These are phyloP conservation scores for Chanos chanos DNA, from an alignment of 2,797 vertebrate species.

Conservation along the genomic window DNA sequence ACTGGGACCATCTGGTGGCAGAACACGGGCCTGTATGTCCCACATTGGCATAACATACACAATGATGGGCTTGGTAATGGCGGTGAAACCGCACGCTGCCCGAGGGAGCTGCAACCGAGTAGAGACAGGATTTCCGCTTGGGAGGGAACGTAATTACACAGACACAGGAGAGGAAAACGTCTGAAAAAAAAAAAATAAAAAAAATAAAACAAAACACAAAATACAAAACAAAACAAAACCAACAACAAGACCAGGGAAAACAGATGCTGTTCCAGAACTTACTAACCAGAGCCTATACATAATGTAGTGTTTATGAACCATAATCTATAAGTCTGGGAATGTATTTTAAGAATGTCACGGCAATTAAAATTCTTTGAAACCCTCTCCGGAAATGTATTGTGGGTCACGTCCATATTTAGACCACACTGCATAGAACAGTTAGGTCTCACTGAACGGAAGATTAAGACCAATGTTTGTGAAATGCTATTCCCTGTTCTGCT, in stretches of 20 bases:
- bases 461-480: too few species aligned
- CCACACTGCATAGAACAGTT: neutral
- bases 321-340: slow-evolving; percentile 4
- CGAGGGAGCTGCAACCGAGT: slow-evolving; percentile 12
- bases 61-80: neutral
- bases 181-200: too few species aligned
- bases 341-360: neutral
- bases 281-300: neutral
- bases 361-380: slow-evolving; percentile 1
- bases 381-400: neutral
- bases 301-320: neutral
- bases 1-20: neutral
- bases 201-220: too few species aligned
- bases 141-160: slow-evolving; percentile 14
- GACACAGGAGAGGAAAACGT: neutral
- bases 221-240: too few species aligned
- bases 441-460: neutral
- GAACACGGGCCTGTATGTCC: neutral
- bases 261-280: neutral
- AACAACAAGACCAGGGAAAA: too few species aligned
- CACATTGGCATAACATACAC: neutral
- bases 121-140: slow-evolving; percentile 8
- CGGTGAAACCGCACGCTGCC: neutral
- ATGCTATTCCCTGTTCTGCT: too few species aligned
- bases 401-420: neutral